Evolutionary conservation across 2,797 vertebrate genomes (phyloP).

Genomic region (Schizothorax lantsangensis): DNA sequence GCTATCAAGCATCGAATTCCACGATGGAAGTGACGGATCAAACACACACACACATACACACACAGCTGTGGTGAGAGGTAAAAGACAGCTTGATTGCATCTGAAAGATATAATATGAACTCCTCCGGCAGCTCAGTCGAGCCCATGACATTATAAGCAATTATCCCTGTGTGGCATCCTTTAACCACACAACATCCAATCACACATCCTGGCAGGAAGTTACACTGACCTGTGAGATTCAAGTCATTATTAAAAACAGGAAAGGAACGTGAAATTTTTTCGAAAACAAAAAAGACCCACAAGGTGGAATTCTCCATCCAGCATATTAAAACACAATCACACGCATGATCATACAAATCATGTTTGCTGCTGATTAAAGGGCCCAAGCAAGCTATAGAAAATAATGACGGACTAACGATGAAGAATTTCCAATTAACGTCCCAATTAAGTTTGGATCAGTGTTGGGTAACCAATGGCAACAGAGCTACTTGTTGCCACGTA

Average conservation of each 20-base stretch:
- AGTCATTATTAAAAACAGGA: conserved; percentile 20
- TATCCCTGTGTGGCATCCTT: conserved; percentile 42
- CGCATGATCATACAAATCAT: conserved; percentile 34
- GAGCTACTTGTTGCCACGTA: conserved; percentile 11
- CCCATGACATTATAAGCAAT: conserved; percentile 50
- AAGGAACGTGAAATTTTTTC: not conserved
- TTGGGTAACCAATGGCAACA: conserved; percentile 49
- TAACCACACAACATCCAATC: conserved; percentile 46
- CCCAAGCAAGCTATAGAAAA: conserved; percentile 38
- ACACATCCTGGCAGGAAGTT: conserved; percentile 37
- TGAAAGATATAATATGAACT: conserved; percentile 49
- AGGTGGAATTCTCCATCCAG: not conserved
- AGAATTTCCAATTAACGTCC: conserved; percentile 41
- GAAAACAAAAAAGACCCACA: not conserved
- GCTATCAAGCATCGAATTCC: conserved; percentile 41
- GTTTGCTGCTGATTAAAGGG: conserved; percentile 38
- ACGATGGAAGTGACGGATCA: conserved; percentile 27
- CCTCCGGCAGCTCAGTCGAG: conserved; percentile 16
- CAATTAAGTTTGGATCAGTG: conserved; percentile 45
- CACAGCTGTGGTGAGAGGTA: conserved; percentile 19
- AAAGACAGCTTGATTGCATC: conserved; percentile 51
- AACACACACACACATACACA: conserved; percentile 11
- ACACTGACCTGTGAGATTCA: conserved; percentile 52
- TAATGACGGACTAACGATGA: conserved; percentile 25
- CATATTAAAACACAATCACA: conserved; percentile 24